These are phyloP conservation scores for Etheostoma perlongum DNA, from an alignment of 2,797 vertebrate species.

Conservation along the genomic window DNA sequence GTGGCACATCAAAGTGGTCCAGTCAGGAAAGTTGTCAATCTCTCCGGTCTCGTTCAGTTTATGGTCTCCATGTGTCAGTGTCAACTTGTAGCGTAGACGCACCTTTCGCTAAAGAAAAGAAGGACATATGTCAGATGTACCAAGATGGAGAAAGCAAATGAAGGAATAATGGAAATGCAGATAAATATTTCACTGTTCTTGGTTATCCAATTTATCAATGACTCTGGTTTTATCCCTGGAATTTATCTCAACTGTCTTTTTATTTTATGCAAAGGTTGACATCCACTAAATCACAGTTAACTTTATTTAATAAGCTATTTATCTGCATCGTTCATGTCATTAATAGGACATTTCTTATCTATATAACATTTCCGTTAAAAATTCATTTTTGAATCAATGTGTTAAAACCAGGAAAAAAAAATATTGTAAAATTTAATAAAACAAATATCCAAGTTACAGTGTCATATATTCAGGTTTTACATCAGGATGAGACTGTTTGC, in stretches of 20 bases:
- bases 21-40: slow-evolving; percentile 85
- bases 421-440: too few relatives aligned
- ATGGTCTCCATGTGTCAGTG: slow-evolving; percentile 81
- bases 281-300: too few relatives aligned
- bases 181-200: too few relatives aligned
- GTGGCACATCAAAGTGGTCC: slow-evolving; percentile 71
- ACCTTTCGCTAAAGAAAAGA: slow-evolving; percentile 78
- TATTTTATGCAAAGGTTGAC: background rate
- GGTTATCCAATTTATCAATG: background rate
- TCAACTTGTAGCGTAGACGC: slow-evolving; percentile 86
- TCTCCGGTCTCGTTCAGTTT: slow-evolving; percentile 82
- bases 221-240: too few relatives aligned
- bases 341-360: background rate
- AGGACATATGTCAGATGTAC: background rate
- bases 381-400: background rate
- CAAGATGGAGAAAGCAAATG: background rate
- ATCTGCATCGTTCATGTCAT: background rate
- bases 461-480: background rate
- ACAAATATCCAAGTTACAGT: background rate
- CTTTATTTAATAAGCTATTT: background rate
- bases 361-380: background rate
- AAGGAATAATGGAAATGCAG: background rate
- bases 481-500: background rate
- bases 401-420: background rate
- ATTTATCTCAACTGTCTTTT: background rate